Evolutionary conservation across 2,797 vertebrate species (phyloP).

Genomic region (Mormyrus proboscirostris): DNA sequence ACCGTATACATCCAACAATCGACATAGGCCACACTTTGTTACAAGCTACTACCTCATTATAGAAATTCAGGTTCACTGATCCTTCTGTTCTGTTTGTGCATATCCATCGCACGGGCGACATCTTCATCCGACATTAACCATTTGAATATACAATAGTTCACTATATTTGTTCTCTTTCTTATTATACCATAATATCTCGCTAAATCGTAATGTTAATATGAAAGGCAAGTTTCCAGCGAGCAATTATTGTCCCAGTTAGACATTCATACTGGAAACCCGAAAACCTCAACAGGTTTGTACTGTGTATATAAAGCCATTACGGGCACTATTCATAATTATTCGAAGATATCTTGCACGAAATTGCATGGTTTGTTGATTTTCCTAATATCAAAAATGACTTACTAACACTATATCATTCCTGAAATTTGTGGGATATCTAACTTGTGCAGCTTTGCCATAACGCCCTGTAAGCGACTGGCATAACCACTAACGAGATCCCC

Average conservation of each 20-base stretch:
- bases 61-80: not conserved
- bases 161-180: not conserved
- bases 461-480: too few relatives aligned
- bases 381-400: not conserved
- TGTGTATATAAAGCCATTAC: not conserved
- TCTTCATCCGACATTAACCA: not conserved
- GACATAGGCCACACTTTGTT: not conserved
- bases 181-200: not conserved
- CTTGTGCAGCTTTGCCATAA: not conserved
- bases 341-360: not conserved
- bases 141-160: not conserved
- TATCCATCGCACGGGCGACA: not conserved
- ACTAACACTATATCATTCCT: not conserved
- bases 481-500: not conserved
- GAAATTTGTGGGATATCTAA: not conserved
- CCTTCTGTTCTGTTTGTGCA: not conserved
- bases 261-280: not conserved
- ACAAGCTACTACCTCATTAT: not conserved
- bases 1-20: not conserved
- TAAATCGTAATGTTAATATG: not conserved
- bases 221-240: not conserved
- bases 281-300: not conserved
- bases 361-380: not conserved
- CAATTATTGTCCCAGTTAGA: not conserved
- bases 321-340: not conserved